Evolutionary conservation across 2,113 vertebrate species (phyloP).

Genomic region (Cairina moschata): DNA sequence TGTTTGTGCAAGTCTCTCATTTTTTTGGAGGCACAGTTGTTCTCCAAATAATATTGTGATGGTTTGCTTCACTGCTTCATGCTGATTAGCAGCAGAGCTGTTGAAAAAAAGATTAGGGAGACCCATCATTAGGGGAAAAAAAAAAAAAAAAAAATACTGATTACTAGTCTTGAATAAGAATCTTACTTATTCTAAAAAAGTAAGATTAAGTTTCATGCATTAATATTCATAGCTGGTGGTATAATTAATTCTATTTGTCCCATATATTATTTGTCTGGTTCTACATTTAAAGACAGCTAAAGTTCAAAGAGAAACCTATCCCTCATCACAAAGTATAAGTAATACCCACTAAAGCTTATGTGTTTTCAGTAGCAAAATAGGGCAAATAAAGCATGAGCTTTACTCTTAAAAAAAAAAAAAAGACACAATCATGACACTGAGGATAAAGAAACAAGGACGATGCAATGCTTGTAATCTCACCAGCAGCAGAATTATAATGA

Average conservation of each 20-base stretch:
- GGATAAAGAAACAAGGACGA: neutral
- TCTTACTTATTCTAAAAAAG: neutral
- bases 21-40: neutral
- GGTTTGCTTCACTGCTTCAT: neutral
- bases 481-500: neutral
- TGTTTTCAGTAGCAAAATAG: neutral
- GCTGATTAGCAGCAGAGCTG: neutral
- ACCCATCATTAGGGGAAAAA: neutral
- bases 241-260: conserved; percentile 19
- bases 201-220: neutral
- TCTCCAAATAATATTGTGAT: neutral
- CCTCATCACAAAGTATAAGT: neutral
- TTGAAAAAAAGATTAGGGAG: conserved; percentile 15
- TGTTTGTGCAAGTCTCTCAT: neutral
- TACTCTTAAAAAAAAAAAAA: neutral
- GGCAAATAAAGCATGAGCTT: neutral
- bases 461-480: neutral
- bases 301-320: neutral
- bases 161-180: neutral
- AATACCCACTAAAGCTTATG: neutral
- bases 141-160: neutral
- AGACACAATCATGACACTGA: neutral
- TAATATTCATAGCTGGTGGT: neutral
- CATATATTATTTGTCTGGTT: neutral
- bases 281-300: neutral